These are phyloP conservation scores for Dryobota labecula DNA, from an alignment of 2,888 invertebrate genomes.

Conservation along the genomic window DNA sequence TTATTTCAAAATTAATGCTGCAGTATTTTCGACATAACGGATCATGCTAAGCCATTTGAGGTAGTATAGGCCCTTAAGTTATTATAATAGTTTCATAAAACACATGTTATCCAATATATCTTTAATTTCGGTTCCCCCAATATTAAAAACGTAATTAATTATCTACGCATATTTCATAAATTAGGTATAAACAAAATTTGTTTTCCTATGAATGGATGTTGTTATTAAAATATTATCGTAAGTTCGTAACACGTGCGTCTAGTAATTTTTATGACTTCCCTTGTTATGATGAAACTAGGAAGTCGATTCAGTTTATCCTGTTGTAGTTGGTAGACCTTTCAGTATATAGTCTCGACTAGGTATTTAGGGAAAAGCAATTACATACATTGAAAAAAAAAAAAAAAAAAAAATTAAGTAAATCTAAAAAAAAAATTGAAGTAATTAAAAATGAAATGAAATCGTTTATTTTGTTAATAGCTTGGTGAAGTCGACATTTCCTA, in stretches of 20 bases:
- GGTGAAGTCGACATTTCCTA: too few relatives aligned
- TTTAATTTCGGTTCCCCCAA: neutral
- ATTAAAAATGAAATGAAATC: too few relatives aligned
- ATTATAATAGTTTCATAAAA: neutral
- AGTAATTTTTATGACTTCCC: conserved; percentile 51
- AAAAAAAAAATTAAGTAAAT: too few relatives aligned
- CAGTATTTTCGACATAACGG: too few relatives aligned
- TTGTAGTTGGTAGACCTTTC: neutral
- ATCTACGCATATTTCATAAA: conserved; percentile 8
- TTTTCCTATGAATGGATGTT: conserved; percentile 13
- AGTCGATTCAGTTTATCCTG: neutral
- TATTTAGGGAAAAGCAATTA: too few relatives aligned
- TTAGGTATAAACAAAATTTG: conserved; percentile 25
- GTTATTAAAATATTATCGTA: conserved; percentile 20
- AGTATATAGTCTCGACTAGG: neutral
- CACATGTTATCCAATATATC: neutral
- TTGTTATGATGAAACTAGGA: conserved; percentile 25
- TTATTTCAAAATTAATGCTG: too few relatives aligned
- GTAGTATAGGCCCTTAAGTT: too few relatives aligned
- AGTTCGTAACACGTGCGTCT: conserved; percentile 18
- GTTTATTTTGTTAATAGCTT: too few relatives aligned
- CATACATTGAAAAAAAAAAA: too few relatives aligned
- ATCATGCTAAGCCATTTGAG: too few relatives aligned
- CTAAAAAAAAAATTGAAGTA: too few relatives aligned
- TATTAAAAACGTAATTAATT: conserved; percentile 14